These are phyloP conservation scores for Talpa occidentalis DNA, from an alignment of 2,113 vertebrate species.

Conservation along the genomic window DNA sequence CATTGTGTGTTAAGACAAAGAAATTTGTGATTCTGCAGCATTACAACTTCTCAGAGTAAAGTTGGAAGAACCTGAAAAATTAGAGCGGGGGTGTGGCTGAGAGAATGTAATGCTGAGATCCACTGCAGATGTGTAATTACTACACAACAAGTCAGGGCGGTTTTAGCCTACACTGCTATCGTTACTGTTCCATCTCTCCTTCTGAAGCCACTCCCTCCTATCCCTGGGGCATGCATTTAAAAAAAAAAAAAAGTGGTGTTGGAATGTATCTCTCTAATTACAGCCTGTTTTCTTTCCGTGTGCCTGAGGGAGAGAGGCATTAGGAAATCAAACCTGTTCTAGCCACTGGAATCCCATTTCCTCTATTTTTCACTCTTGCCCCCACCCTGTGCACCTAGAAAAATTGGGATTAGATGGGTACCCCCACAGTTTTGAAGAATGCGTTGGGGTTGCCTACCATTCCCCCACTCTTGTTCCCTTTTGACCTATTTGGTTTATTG, in stretches of 20 bases:
- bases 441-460: background rate
- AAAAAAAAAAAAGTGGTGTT: conserved; percentile 75
- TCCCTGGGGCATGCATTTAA: conserved; percentile 81
- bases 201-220: conserved; percentile 81
- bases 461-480: background rate
- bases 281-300: conserved; percentile 81
- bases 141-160: conserved; percentile 85
- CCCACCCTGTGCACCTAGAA: background rate
- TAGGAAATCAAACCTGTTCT: conserved; percentile 77
- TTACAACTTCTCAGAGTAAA: conserved; percentile 52
- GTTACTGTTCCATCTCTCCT: conserved; percentile 59
- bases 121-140: conserved; percentile 74
- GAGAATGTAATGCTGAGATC: conserved; percentile 70
- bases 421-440: background rate
- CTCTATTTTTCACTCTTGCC: conserved; percentile 55
- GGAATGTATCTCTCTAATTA: conserved; percentile 82
- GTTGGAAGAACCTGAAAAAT: conserved; percentile 64
- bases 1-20: background rate
- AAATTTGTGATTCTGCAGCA: conserved; percentile 37
- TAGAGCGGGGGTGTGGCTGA: conserved; percentile 63
- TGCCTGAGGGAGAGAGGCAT: conserved; percentile 68
- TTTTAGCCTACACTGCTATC: conserved; percentile 79
- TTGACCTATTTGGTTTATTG: background rate
- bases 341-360: conserved; percentile 64
- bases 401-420: background rate